These are phyloP conservation scores for Chaetodon trifasciatus DNA, from an alignment of 2,797 vertebrate genomes.

Conservation along the genomic window DNA sequence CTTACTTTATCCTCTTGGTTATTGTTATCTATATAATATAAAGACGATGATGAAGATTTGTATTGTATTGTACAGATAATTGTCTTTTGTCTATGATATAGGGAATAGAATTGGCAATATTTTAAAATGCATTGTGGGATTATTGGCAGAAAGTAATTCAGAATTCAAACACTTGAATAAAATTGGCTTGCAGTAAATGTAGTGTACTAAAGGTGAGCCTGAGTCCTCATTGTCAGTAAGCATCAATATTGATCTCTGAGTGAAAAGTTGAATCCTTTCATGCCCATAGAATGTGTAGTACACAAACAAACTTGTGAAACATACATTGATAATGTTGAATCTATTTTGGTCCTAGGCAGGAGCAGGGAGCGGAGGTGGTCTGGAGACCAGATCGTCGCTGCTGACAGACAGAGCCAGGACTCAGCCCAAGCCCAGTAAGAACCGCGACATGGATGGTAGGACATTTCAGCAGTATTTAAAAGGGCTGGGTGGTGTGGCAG, in stretches of 20 bases:
- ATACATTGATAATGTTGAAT: neutral
- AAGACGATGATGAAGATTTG: no score
- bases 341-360: conserved; percentile 62
- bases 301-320: neutral
- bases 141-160: no score
- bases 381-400: conserved; percentile 43
- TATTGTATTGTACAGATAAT: no score
- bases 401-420: conserved; percentile 57
- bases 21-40: no score
- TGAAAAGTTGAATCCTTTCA: neutral
- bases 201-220: neutral
- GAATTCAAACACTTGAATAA: neutral
- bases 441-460: conserved; percentile 92
- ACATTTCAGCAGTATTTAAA: conserved; percentile 26
- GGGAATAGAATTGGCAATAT: no score
- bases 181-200: neutral
- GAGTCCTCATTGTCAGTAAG: neutral
- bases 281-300: neutral
- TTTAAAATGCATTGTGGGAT: neutral
- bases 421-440: conserved; percentile 81
- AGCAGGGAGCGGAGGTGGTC: conserved; percentile 38
- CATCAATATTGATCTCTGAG: neutral
- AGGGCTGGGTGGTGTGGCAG: conserved; percentile 7
- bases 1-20: no score
- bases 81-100: no score